Evolutionary conservation across 2,888 invertebrate species (phyloP).

Genomic region (Tetropium fuscum): DNA sequence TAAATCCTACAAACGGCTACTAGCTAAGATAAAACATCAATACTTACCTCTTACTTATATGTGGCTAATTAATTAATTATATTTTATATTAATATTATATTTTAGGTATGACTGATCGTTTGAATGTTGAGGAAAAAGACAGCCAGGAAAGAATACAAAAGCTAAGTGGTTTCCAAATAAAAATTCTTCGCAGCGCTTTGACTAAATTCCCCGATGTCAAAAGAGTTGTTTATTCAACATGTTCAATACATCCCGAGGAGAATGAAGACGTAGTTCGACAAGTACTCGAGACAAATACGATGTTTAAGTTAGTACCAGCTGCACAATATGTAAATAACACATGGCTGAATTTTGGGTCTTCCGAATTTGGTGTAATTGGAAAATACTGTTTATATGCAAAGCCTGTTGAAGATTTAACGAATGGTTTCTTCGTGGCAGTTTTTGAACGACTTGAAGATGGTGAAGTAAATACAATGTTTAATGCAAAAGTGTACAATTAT

Average conservation of each 20-base stretch:
- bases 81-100: conserved; percentile 27
- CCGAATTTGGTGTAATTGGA: conserved; percentile 75
- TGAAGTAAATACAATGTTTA: conserved; percentile 56
- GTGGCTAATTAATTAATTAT: no score
- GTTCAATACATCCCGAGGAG: conserved; percentile 90
- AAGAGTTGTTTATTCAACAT: conserved; percentile 95
- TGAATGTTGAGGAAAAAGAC: conserved; percentile 53
- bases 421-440: conserved; percentile 96
- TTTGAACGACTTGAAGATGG: conserved; percentile 76
- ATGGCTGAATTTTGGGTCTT: conserved; percentile 78
- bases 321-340: conserved; percentile 72
- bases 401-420: conserved; percentile 83
- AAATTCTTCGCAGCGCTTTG: conserved; percentile 88
- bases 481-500: conserved; percentile 46
- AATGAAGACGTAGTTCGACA: conserved; percentile 92
- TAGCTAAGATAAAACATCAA: no score
- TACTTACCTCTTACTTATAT: no score
- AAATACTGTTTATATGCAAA: conserved; percentile 83
- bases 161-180: conserved; percentile 83
- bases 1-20: no score
- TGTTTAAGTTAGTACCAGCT: conserved; percentile 75
- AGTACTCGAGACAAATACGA: conserved; percentile 70
- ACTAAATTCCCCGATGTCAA: conserved; percentile 84
- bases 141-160: conserved; percentile 71
- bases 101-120: conserved; percentile 72